Conservation (phyloP, 2,113 vertebrate species). For the Ondatra zibethicus region DNA sequence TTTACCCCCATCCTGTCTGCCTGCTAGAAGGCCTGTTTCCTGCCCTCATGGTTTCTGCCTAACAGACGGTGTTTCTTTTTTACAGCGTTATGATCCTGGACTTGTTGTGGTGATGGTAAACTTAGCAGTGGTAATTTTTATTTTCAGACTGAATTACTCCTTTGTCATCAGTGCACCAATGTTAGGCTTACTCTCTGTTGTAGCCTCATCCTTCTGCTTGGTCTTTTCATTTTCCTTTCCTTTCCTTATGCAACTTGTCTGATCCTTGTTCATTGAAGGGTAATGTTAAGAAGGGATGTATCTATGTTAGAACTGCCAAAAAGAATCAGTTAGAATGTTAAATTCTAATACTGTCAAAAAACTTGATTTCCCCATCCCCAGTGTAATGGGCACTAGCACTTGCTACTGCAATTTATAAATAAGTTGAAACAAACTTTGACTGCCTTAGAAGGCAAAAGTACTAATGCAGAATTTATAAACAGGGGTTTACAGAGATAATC, state of each 20-base stretch:
- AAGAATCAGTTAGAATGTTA: slow-evolving; percentile 87
- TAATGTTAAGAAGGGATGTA: slow-evolving; percentile 95
- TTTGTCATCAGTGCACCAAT: slow-evolving; percentile 99
- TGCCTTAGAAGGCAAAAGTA: slow-evolving; percentile 90
- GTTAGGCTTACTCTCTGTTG: slow-evolving; percentile 98
- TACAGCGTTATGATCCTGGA: slow-evolving; percentile 99
- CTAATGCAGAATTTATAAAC: slow-evolving; percentile 82
- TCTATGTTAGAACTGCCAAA: slow-evolving; percentile 89
- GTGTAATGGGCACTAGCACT: slow-evolving; percentile 89
- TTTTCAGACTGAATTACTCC: slow-evolving; percentile 99
- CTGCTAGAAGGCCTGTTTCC: slow-evolving; percentile 91
- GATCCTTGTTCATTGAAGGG: slow-evolving; percentile 97
- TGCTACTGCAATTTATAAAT: slow-evolving; percentile 88
- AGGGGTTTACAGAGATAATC: slow-evolving; percentile 85
- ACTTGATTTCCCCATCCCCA: slow-evolving; percentile 86
- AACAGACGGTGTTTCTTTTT: slow-evolving; percentile 99
- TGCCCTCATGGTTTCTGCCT: slow-evolving; percentile 98
- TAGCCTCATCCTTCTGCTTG: slow-evolving; percentile 99
- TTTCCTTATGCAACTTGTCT: slow-evolving; percentile 96
- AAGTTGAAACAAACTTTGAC: slow-evolving; percentile 86
- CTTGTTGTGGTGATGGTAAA: slow-evolving; percentile 99
- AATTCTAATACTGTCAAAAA: slow-evolving; percentile 90
- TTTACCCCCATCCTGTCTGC: slow-evolving; percentile 83
- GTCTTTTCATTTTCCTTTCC: slow-evolving; percentile 96
- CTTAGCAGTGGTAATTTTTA: slow-evolving; percentile 99